Conservation (phyloP, 2,888 invertebrate species). For the Loripinus fragilis region DNA sequence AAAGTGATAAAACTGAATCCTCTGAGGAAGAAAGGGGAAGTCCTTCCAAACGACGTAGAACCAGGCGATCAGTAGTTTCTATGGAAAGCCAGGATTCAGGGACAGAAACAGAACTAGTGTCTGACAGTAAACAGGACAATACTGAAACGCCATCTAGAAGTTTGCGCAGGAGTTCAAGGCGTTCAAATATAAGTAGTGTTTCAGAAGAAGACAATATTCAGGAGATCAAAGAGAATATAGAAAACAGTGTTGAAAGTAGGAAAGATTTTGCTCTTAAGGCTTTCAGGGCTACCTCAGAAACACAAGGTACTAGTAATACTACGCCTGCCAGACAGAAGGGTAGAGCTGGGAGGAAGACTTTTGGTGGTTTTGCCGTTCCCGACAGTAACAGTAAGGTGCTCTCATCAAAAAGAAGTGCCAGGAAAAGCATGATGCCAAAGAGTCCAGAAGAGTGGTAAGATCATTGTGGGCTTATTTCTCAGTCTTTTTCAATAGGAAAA, state of each 20-base stretch:
- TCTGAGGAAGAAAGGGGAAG: not conserved
- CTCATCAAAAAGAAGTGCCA: conserved; percentile 59
- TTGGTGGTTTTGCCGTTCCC: conserved; percentile 31
- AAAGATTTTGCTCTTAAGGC: not conserved
- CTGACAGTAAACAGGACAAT: not conserved
- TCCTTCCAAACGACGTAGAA: conserved; percentile 22
- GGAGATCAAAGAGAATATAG: not conserved
- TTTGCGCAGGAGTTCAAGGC: not conserved
- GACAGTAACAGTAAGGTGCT: conserved; percentile 47
- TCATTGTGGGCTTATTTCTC: no score
- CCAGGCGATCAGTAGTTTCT: conserved; percentile 14
- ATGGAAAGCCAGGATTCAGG: not conserved
- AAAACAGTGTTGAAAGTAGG: not conserved
- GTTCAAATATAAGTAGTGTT: not conserved
- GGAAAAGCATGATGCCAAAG: conserved; percentile 62
- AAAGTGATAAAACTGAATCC: not conserved
- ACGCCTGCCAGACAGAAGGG: conserved; percentile 8
- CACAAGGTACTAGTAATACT: not conserved
- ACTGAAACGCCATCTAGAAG: not conserved
- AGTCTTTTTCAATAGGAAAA: no score
- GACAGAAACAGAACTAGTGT: not conserved
- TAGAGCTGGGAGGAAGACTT: not conserved
- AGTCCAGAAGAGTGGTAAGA: conserved; percentile 73
- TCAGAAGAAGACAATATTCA: not conserved
- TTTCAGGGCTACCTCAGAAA: no score